phyloP scores from a whole-genome alignment of 2,113 vertebrate genomes.

The Ancistrus triradiatus region DNA sequence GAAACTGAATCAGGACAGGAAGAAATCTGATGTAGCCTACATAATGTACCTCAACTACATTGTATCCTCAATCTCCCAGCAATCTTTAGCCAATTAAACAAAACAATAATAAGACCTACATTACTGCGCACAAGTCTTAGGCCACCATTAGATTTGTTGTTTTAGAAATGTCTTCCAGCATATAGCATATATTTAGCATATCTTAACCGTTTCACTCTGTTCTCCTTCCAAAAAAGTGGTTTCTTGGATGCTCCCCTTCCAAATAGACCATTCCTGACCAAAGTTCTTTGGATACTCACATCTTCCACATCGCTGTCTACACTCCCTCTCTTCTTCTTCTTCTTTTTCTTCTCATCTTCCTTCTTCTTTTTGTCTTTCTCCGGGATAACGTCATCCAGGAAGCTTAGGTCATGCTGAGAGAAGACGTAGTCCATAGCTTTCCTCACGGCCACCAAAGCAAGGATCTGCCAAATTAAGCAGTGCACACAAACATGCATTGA shows the following conservation, averaged over 20 bases:
- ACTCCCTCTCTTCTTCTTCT: conserved; percentile 82
- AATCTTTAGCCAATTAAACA: no score
- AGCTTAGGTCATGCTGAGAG: conserved; percentile 93
- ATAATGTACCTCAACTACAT: no score
- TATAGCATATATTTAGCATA: no score
- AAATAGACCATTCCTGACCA: no score
- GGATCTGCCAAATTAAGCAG: conserved; percentile 72
- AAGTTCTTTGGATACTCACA: conserved; percentile 73
- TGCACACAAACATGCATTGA: neutral
- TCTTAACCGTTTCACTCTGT: no score
- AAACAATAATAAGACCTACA: no score
- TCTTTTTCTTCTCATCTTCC: conserved; percentile 94
- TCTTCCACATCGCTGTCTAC: conserved; percentile 92
- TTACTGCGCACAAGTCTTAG: no score
- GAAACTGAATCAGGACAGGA: neutral
- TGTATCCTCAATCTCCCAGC: no score
- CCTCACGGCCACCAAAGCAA: conserved; percentile 93
- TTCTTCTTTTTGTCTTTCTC: conserved; percentile 99
- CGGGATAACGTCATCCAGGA: conserved; percentile 95
- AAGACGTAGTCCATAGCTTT: conserved; percentile 97
- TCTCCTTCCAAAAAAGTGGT: no score
- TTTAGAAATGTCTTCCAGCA: no score
- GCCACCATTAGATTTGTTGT: no score
- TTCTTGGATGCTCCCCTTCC: no score
- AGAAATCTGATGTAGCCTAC: neutral